Base-by-base conservation (phyloP, 2,113 vertebrate species). In the Hiodon tergisus region DNA sequence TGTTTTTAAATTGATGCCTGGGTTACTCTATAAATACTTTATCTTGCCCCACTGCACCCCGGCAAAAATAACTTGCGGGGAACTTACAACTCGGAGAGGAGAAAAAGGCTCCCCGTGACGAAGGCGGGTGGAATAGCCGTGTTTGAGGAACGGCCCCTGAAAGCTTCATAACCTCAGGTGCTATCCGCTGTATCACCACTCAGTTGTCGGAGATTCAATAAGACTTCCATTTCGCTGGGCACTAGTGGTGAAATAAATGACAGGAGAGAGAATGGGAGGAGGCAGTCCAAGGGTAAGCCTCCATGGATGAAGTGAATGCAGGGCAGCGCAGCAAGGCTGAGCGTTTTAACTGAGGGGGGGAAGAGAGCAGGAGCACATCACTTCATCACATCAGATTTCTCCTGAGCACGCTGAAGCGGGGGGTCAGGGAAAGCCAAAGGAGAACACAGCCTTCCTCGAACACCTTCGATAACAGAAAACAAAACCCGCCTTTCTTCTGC, bases 381-480 rank as follows among this genome's bases (percentile, higher is more conserved):
- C 87, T 87, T 86, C 87, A 90, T 89, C 88, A 88, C 87, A 90
- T 90, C 87, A 87, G 88, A 90, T 89, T 89, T 87, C 84, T 87
- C 78, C 82, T 83, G 79, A 86, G 86, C 83, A 82, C 81, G 81
- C 71, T 81, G 86, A 86, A 86, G 85, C 84, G 85, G 84, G 84
- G 84, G 89, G 89, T 90, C 88, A 89, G 77, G 82, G 73, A 82
- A 78, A 68, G 47, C 31, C 17, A 85, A 85, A 83, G 85, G 83
- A 71, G 77, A 73, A 86, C 80, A 79, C 84, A 87, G 84, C 82
- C 85, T 87, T 87, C 90, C 88, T 88, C 87, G 86, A 83, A 89
- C 86, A 89, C 86, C 89, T 82, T 86, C 79, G 54, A 74, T 81
- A 63, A 77, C 84, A 87, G 85, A 89, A 90, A 87, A 88, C 87